Conservation (phyloP, 2,797 vertebrate species). For the Ceyx erithaca region DNA sequence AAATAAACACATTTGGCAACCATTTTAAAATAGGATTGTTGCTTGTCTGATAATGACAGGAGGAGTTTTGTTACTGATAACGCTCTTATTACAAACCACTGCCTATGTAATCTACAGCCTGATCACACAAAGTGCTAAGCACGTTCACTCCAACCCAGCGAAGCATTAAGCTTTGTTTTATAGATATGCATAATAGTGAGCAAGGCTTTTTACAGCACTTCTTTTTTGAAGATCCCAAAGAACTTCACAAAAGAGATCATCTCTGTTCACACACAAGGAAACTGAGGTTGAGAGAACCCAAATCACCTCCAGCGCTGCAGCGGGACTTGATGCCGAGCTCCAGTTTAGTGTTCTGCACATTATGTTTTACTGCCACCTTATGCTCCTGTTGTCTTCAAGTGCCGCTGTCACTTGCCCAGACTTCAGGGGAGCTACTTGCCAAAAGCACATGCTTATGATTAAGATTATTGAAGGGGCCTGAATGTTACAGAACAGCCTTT, state of each 20-base stretch:
- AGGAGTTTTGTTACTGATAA: constrained; percentile 57
- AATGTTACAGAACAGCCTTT: not conserved
- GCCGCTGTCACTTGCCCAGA: not conserved
- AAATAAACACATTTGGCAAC: constrained; percentile 70
- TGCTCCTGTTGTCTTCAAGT: not conserved
- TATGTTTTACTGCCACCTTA: not conserved
- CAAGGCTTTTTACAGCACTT: not conserved
- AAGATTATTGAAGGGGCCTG: not conserved
- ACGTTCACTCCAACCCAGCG: constrained; percentile 15
- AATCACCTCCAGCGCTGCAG: not conserved
- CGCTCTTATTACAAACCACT: constrained; percentile 55
- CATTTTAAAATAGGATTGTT: constrained; percentile 63
- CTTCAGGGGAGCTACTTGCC: not conserved
- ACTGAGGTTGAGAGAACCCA: not conserved
- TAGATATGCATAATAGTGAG: constrained; percentile 18
- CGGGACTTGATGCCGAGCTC: not conserved
- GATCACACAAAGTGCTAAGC: constrained; percentile 38
- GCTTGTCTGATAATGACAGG: constrained; percentile 56
- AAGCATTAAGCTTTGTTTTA: constrained; percentile 51
- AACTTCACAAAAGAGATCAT: not conserved
- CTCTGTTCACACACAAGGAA: not conserved
- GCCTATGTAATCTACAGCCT: constrained; percentile 55
- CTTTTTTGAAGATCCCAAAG: not conserved
- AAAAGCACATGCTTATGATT: not conserved
- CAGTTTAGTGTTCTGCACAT: not conserved